These are phyloP conservation scores for Pseudomyrmex flavicornis DNA, from an alignment of 1,140 invertebrate genomes.

Conservation along the genomic window DNA sequence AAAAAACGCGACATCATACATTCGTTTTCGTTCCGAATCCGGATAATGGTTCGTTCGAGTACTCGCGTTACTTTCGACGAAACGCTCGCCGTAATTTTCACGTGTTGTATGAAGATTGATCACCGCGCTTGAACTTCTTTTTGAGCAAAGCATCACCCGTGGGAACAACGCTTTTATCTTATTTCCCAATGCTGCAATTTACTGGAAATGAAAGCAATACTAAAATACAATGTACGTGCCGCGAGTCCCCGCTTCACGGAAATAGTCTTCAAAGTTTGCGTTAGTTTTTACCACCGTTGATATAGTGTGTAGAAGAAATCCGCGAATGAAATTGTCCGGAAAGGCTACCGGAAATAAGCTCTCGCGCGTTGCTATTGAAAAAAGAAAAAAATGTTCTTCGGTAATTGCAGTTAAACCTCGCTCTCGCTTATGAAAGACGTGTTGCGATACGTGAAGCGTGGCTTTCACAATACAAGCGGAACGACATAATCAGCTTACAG, in stretches of 20 bases:
- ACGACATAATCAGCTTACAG: slow-evolving; percentile 33
- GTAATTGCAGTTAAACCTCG: slow-evolving; percentile 9
- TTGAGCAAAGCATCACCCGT: slow-evolving; percentile 41
- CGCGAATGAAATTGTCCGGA: slow-evolving; percentile 27
- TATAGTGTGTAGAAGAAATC: neutral
- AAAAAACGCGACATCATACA: slow-evolving; percentile 21
- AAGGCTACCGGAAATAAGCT: slow-evolving; percentile 11
- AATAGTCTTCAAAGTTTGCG: slow-evolving; percentile 39
- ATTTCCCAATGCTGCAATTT: slow-evolving; percentile 62
- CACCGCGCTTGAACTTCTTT: slow-evolving; percentile 43
- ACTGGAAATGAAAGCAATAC: slow-evolving; percentile 52
- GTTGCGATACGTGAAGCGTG: neutral
- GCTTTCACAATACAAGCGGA: neutral
- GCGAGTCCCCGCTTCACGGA: slow-evolving; percentile 8
- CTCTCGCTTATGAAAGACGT: neutral
- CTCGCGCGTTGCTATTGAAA: neutral
- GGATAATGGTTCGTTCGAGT: slow-evolving; percentile 32
- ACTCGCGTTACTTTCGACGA: slow-evolving; percentile 37
- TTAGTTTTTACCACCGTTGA: slow-evolving; percentile 27
- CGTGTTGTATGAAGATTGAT: slow-evolving; percentile 50
- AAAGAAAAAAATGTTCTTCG: slow-evolving; percentile 10
- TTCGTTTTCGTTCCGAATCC: slow-evolving; percentile 14
- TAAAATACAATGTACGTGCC: slow-evolving; percentile 32
- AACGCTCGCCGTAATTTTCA: slow-evolving; percentile 10
- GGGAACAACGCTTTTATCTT: slow-evolving; percentile 56